Evolutionary conservation across 2,797 vertebrate genomes (phyloP).

Genomic region (Betta splendens): DNA sequence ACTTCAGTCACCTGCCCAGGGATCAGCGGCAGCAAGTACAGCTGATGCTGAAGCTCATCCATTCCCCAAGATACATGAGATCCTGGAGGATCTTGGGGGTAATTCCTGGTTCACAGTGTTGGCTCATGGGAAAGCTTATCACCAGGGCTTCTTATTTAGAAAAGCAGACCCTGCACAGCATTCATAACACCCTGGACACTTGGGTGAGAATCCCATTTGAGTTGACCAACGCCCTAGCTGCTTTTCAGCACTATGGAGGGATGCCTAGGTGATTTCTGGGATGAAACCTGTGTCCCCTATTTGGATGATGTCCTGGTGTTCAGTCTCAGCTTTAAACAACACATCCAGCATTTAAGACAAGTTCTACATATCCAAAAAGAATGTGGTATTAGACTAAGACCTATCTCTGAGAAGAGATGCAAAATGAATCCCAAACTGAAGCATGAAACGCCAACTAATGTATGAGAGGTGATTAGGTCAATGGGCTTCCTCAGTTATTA

Average conservation of each 20-base stretch:
- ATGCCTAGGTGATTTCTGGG: neutral
- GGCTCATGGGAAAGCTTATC: slow-evolving; percentile 2
- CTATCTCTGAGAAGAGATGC: slow-evolving; percentile 32
- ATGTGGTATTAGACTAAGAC: neutral
- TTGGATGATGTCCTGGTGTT: neutral
- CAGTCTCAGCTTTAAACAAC: neutral
- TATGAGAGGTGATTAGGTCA: slow-evolving; percentile 21
- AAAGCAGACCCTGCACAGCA: neutral
- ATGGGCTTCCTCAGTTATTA: slow-evolving; percentile 37
- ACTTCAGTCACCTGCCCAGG: slow-evolving; percentile 27
- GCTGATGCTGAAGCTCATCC: slow-evolving; percentile 7
- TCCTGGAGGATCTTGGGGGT: neutral
- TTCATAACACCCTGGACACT: slow-evolving; percentile 12
- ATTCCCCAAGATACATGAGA: neutral
- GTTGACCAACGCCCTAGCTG: neutral
- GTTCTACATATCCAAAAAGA: neutral
- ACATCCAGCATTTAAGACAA: neutral
- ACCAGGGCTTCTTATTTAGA: neutral
- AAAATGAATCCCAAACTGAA: slow-evolving; percentile 29
- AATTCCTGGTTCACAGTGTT: slow-evolving; percentile 12
- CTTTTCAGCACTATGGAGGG: neutral
- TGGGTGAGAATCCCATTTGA: neutral
- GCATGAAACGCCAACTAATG: neutral
- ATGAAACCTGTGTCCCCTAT: slow-evolving; percentile 4
- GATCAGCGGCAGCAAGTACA: slow-evolving; percentile 12